Evolutionary conservation across 2,113 vertebrate species (phyloP).

Genomic region (Nyctereutes procyonoides): DNA sequence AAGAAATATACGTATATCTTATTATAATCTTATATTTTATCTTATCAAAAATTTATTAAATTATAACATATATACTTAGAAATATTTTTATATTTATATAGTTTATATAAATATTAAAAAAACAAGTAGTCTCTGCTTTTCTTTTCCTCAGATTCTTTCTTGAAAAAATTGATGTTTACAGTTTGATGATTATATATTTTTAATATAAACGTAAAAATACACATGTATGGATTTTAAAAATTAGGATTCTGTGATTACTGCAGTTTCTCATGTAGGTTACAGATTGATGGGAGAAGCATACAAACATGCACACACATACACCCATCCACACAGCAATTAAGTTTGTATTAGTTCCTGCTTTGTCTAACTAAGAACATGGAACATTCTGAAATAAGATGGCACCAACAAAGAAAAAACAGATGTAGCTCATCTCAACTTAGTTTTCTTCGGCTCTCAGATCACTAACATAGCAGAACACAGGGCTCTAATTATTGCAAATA

Average conservation of each 20-base stretch:
- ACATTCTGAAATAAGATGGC: background rate
- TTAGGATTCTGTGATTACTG: background rate
- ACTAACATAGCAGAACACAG: background rate
- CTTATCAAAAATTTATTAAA: background rate
- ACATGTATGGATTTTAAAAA: background rate
- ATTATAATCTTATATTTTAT: background rate
- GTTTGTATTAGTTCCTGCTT: background rate
- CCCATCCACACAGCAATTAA: background rate
- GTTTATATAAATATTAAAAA: background rate
- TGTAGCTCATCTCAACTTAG: background rate
- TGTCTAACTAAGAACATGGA: slow-evolving; percentile 16
- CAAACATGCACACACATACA: background rate
- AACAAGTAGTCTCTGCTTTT: background rate
- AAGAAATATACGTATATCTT: background rate
- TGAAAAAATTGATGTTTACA: background rate
- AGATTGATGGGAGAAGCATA: background rate
- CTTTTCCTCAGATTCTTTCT: background rate
- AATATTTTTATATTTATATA: background rate
- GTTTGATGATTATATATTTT: background rate
- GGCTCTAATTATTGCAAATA: background rate
- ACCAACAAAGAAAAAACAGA: slow-evolving; percentile 24
- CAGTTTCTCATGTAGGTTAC: background rate
- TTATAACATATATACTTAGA: background rate
- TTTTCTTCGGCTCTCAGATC: slow-evolving; percentile 21
- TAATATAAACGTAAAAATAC: background rate